phyloP scores from a whole-genome alignment of 2,113 vertebrate species.

The Chamaetylas fuelleborni region DNA sequence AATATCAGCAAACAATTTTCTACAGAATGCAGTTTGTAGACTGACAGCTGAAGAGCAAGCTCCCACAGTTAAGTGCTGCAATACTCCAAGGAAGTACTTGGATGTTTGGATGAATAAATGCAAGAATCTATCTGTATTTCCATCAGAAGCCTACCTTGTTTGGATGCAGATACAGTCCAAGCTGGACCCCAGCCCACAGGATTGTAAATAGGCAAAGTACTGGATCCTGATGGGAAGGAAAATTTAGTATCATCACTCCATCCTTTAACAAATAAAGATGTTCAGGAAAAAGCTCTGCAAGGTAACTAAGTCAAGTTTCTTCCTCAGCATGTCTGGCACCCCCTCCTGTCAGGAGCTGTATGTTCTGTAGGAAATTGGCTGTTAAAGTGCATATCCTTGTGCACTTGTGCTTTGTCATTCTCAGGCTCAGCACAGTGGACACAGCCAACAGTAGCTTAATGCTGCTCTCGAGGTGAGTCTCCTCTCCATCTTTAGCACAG shows the following conservation, averaged over 20 bases:
- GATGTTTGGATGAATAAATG: neutral
- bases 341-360: neutral
- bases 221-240: neutral
- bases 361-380: neutral
- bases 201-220: neutral
- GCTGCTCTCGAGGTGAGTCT: rapidly evolving
- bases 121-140: neutral
- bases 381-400: neutral
- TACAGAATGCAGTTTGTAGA: neutral
- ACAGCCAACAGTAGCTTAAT: neutral
- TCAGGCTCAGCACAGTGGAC: neutral
- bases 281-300: neutral
- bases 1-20: neutral
- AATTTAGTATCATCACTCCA: neutral
- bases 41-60: neutral
- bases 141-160: neutral
- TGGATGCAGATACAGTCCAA: neutral
- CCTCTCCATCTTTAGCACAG: neutral
- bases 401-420: neutral
- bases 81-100: neutral
- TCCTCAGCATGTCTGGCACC: neutral
- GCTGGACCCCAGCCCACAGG: neutral
- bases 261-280: neutral
- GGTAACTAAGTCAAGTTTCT: neutral
- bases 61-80: neutral